Evolutionary conservation across 2,113 vertebrate species (phyloP).

Genomic region (Boleophthalmus pectinirostris): DNA sequence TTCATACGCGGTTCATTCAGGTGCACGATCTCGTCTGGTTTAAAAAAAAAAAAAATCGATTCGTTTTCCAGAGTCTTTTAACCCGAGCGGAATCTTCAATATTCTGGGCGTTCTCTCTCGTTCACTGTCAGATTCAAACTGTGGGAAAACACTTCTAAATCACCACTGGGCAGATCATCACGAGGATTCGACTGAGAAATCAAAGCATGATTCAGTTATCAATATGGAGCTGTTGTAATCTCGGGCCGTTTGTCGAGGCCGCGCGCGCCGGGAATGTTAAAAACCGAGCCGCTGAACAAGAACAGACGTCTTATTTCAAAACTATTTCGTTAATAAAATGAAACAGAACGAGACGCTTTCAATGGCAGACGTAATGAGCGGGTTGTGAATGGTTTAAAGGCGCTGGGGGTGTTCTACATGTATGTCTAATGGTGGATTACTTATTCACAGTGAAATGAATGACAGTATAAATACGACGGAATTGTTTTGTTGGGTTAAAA

Average conservation of each 20-base stretch:
- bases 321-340: neutral
- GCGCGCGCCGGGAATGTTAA: neutral
- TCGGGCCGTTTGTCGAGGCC: neutral
- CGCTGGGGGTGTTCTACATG: too few relatives aligned
- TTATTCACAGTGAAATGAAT: constrained; percentile 16
- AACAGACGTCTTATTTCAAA: neutral
- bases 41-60: constrained; percentile 22
- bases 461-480: constrained; percentile 27
- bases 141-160: constrained; percentile 32
- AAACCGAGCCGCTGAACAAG: neutral
- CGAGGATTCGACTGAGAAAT: constrained; percentile 22
- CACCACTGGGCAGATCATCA: constrained; percentile 26
- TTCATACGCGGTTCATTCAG: constrained; percentile 20
- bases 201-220: constrained; percentile 21
- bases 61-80: constrained; percentile 31
- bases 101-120: constrained; percentile 30
- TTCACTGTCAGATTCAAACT: constrained; percentile 20
- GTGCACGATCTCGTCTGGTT: constrained; percentile 11
- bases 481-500: constrained; percentile 10
- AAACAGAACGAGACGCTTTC: neutral
- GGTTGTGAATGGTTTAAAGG: neutral
- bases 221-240: constrained; percentile 5
- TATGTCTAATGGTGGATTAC: too few relatives aligned
- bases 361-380: neutral
- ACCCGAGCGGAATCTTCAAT: constrained; percentile 19